Percentiles rank a stretch among this genome's conserved stretches.
phyloP scores from a whole-genome alignment of 2,888 invertebrate species.

The Margaritifera margaritifera region DNA sequence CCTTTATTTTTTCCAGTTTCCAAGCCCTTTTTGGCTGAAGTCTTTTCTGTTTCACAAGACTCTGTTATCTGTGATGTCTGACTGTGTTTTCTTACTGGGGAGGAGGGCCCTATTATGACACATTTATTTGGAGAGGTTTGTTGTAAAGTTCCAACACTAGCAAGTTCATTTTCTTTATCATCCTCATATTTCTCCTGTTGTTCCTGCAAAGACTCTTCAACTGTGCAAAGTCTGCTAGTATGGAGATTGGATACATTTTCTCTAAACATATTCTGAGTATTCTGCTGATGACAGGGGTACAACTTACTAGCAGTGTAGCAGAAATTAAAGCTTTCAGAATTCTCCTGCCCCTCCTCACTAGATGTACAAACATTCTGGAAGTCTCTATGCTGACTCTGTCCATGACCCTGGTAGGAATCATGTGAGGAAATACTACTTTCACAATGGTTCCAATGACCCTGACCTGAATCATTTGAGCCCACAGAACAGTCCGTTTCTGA shows the following conservation, averaged over 20 bases:
- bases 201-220: conserved; percentile 17
- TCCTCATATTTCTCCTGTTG: conserved; percentile 5
- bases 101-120: too few relatives aligned
- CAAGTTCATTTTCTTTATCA: conserved; percentile 31
- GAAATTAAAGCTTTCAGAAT: conserved; percentile 64
- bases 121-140: conserved; percentile 34
- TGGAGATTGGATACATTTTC: conserved; percentile 29
- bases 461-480: conserved; percentile 48
- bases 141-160: conserved; percentile 26
- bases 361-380: conserved; percentile 40
- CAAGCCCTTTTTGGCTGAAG: conserved; percentile 12
- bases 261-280: conserved; percentile 22
- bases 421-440: conserved; percentile 8
- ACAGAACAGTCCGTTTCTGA: conserved; percentile 60
- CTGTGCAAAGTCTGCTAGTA: conserved; percentile 28
- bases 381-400: conserved; percentile 20
- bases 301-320: conserved; percentile 38
- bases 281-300: conserved; percentile 25
- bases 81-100: too few relatives aligned
- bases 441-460: conserved; percentile 35
- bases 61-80: conserved; percentile 10
- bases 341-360: conserved; percentile 58
- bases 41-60: too few relatives aligned
- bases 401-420: conserved; percentile 11
- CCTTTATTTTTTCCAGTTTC: conserved; percentile 13